Evolutionary conservation across 2,797 vertebrate genomes (phyloP).

Genomic region (Rhodeus uyekii): DNA sequence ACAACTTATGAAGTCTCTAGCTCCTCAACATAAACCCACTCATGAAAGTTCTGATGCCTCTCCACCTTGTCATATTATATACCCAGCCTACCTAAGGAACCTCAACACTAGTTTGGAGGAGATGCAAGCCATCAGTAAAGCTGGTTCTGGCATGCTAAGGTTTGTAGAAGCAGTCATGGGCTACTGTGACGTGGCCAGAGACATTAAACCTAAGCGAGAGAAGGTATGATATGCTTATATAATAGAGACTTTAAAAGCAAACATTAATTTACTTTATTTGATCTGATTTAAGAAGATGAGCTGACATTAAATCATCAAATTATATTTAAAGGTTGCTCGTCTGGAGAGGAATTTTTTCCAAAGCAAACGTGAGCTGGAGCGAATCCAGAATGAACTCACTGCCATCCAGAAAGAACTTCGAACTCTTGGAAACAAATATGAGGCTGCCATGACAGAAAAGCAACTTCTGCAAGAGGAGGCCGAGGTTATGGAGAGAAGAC

Average conservation of each 20-base stretch:
- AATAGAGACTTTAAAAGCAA: not conserved
- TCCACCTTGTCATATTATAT: not conserved
- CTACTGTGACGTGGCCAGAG: slow-evolving; percentile 89
- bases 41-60: slow-evolving; percentile 23
- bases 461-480: slow-evolving; percentile 89
- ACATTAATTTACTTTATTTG: not conserved
- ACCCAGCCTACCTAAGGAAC: slow-evolving; percentile 82
- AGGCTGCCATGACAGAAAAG: slow-evolving; percentile 84
- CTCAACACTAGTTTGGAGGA: slow-evolving; percentile 87
- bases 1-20: not conserved
- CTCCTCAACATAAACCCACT: not conserved
- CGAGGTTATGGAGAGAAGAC: slow-evolving; percentile 91
- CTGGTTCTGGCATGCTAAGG: slow-evolving; percentile 93
- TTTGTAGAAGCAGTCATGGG: slow-evolving; percentile 94
- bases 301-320: not conserved
- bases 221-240: slow-evolving; percentile 77
- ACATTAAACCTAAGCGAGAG: slow-evolving; percentile 94
- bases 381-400: slow-evolving; percentile 85
- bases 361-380: slow-evolving; percentile 86
- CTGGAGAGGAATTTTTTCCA: slow-evolving; percentile 88
- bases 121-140: slow-evolving; percentile 94
- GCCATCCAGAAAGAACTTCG: slow-evolving; percentile 85
- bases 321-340: slow-evolving; percentile 81
- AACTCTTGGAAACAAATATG: slow-evolving; percentile 83
- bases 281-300: not conserved